Conservation (phyloP, 2,888 invertebrate genomes). For the Cryptophagus acutangulus region DNA sequence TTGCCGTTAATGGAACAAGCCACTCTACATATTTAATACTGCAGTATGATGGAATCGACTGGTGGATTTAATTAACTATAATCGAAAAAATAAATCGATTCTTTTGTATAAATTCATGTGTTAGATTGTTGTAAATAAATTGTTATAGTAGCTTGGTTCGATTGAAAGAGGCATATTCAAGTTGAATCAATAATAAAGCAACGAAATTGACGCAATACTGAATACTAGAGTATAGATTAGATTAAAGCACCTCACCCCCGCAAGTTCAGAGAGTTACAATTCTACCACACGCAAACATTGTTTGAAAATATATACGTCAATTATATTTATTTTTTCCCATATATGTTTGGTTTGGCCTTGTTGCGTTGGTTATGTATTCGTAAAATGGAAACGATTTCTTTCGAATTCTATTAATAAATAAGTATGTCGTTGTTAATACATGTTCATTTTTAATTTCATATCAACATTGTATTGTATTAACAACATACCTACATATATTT, state of each 20-base stretch:
- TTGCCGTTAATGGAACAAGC: constrained; percentile 6
- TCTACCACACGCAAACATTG: constrained; percentile 23
- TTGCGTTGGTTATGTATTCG: too few species aligned
- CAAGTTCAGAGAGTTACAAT: constrained; percentile 18
- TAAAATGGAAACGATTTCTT: constrained; percentile 1
- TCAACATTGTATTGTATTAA: too few species aligned
- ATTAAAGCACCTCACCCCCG: constrained; percentile 34
- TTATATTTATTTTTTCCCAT: constrained; percentile 1
- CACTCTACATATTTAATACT: too few species aligned
- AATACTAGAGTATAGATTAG: constrained; percentile 37
- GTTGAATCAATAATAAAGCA: constrained; percentile 38
- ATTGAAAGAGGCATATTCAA: too few species aligned
- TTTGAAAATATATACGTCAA: constrained; percentile 13
- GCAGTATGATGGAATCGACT: too few species aligned
- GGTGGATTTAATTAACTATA: too few species aligned
- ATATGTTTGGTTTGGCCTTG: constrained; percentile 4
- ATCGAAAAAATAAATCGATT: too few species aligned
- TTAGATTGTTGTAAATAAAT: too few species aligned
- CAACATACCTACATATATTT: too few species aligned
- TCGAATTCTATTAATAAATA: background rate
- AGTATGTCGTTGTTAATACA: constrained; percentile 1
- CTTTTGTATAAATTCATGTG: too few species aligned
- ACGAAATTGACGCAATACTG: constrained; percentile 38
- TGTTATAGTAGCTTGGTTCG: too few species aligned
- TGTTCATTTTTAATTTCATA: background rate